Conservation (phyloP, 2,797 vertebrate genomes). For the Pempheris klunzingeri region DNA sequence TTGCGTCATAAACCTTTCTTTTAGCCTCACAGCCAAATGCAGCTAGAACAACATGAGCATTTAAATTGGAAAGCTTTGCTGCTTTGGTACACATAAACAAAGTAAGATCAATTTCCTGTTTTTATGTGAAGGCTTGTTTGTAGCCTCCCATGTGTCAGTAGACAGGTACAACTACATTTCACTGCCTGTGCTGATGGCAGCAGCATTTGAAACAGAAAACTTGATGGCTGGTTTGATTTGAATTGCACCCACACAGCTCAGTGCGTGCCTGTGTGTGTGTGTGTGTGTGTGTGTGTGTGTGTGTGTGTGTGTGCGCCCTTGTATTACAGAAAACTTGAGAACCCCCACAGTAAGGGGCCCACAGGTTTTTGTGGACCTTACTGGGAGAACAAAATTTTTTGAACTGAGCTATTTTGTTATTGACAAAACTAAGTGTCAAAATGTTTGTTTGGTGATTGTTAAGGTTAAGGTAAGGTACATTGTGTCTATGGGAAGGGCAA, state of each 20-base stretch:
- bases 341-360: no score
- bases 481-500: no score
- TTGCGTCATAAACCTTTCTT: neutral
- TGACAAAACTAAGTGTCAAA: no score
- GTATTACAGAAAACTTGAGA: no score
- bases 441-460: no score
- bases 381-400: no score
- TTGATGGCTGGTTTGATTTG: neutral
- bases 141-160: neutral
- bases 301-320: no score
- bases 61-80: neutral
- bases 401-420: no score
- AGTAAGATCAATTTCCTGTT: constrained; percentile 3
- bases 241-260: neutral
- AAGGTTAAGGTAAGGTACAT: no score
- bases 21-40: neutral
- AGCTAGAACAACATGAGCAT: neutral
- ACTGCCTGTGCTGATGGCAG: neutral
- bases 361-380: no score
- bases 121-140: constrained; percentile 13
- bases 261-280: neutral
- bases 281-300: no score
- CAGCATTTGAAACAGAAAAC: neutral
- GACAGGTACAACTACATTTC: neutral
- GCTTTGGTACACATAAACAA: constrained; percentile 14